Base-by-base conservation (phyloP, 2,797 vertebrate species). In the Parotocinclus haroldoi region DNA sequence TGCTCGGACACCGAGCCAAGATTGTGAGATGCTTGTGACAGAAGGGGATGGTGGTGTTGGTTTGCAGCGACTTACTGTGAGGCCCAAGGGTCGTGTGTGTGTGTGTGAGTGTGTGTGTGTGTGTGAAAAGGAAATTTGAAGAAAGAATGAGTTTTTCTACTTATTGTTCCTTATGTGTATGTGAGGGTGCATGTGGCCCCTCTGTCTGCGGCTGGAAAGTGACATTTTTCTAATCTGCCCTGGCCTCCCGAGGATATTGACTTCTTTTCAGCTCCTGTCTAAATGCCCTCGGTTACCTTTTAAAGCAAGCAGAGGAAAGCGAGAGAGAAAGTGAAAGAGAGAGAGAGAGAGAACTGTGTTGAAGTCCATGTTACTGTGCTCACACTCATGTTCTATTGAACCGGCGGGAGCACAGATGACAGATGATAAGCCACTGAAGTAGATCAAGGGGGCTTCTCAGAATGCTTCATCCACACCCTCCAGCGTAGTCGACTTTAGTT, bases 151-250 rank as follows among this genome's bases (percentile, higher is more conserved):
- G 51, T 48, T 71, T 71, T 50, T 58, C 60, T 61, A 69, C 61
- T 38, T 72, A 54, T 67, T 70, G 40, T 63, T 51, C 48, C 14
- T 50, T 50, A 50, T 45, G 61, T 69, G 61, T 44, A 46, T 46
- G 52, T 19, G 58, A 18, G 58, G 51, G 58, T 18, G 68, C 63
- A 52, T 75, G 66, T 66, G 54, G 58, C 56, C 53, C 65, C 52
- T 75, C 58, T 39, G 60, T 72, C 65, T 68, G 13, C 66, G 60
- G 40, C 39, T 13, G 77, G 63, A 69, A 82, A 83, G 79, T 84
- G 81, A 81, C 81, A 81, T 81, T 68, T 66, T 72, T 74, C 68
- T 83, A 83, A 85, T 86, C 80, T 82, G 77, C 69, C 69, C 72
- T 74, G 78, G 75, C 74, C 76, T 80, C 78, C 69, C 39, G 40